These are phyloP conservation scores for Danio choprae DNA, from an alignment of 2,797 vertebrate genomes.

Conservation along the genomic window DNA sequence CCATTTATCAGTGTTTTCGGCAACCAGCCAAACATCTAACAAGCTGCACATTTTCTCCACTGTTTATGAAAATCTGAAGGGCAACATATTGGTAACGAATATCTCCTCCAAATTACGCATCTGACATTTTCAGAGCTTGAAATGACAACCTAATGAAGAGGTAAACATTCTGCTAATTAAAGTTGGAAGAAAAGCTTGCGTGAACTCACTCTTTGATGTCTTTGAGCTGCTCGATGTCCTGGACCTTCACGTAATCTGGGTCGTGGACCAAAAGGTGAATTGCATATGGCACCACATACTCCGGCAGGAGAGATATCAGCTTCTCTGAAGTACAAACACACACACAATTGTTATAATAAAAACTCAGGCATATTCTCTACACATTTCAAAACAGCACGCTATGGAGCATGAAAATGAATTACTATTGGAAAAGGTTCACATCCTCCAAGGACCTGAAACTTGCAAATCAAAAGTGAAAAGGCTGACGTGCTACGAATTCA, in stretches of 20 bases:
- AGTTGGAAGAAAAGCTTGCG: neutral
- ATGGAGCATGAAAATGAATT: constrained; percentile 14
- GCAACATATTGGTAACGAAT: neutral
- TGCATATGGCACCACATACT: constrained; percentile 97
- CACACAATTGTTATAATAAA: constrained; percentile 5
- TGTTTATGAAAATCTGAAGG: constrained; percentile 5
- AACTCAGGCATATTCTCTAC: neutral
- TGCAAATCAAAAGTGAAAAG: constrained; percentile 36
- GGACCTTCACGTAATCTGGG: constrained; percentile 97
- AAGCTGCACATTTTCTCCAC: constrained; percentile 37
- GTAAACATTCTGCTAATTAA: neutral
- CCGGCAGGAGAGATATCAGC: constrained; percentile 93
- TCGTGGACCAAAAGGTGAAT: constrained; percentile 98
- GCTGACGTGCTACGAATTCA: constrained; percentile 2
- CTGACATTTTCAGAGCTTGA: constrained; percentile 7
- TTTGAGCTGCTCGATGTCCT: constrained; percentile 98
- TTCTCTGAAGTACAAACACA: constrained; percentile 84
- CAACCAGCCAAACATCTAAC: constrained; percentile 19
- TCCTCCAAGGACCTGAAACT: constrained; percentile 6
- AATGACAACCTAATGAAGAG: constrained; percentile 16
- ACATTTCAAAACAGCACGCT: constrained; percentile 11
- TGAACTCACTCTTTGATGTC: constrained; percentile 97
- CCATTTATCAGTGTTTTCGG: constrained; percentile 19
- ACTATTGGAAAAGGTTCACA: neutral
- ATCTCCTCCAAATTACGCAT: neutral